Evolutionary conservation across 2,888 invertebrate genomes (phyloP), one percentile per base, ranked within the genome.

Genomic region (Rhingia campestris): DNA sequence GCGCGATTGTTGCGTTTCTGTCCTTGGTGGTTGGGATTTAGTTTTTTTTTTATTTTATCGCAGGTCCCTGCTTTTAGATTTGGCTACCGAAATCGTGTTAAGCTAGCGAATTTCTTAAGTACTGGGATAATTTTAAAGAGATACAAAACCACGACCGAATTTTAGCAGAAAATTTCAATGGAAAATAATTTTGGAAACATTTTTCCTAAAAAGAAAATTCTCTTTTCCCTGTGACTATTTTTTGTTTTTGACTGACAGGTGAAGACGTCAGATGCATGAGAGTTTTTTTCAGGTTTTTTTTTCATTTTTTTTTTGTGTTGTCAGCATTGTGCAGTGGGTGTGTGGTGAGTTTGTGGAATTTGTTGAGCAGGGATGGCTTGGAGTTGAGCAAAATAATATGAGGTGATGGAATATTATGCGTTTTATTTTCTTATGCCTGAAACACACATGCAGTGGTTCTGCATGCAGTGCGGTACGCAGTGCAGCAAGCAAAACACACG

Each of bases 231-330:
- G 33, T 70, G 74, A 84, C 69, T 69, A 79, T 66, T 77, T 84
- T 84, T 70, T 84, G 56, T 75, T 70, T 75, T 64, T 32, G 53
- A 75, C 56, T 84, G 84, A 84, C 84, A 84, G 77, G 9, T 51
- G 45, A 33, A 81, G 64, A 82, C 73, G 82, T 82, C 82, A 82
- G 58, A 72, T 61, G 53, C n/a, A n/a, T 70, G 63, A 32, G 33
- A 61, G 49, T 72, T 81, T 72, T 12, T 66, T 14, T 70, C 33
- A 22, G 3, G 39, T 70, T 37, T 56, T 63, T 39, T 33, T 59
- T 35, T 10, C 2, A n/a, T n/a, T 9, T 33, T 58, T 32, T 32
- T 30, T 7, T n/a, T 56, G 53, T 35, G 82, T 82, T 77, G 81
- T 32, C 41, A 72, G 69, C 56, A 69, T 5, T 70, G 73, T 39